These are phyloP conservation scores for Lampris megalopsis DNA, from an alignment of 2,113 vertebrate species.

Conservation along the genomic window DNA sequence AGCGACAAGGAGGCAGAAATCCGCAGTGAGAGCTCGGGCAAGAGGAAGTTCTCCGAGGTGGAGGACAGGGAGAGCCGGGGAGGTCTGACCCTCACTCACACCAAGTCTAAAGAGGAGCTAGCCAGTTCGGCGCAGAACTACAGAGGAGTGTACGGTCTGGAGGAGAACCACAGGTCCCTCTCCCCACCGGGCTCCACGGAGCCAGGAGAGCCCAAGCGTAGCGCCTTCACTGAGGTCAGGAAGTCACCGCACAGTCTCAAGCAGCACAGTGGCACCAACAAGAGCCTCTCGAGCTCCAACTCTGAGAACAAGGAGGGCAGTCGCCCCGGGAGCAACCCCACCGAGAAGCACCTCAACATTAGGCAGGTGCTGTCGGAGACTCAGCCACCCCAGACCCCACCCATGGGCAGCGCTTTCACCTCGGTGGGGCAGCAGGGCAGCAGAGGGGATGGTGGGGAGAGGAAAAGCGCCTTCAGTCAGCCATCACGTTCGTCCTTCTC, in stretches of 20 bases:
- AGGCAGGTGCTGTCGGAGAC: conserved; percentile 85
- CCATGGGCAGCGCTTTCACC: conserved; percentile 88
- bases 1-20: conserved; percentile 84
- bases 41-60: conserved; percentile 85
- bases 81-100: conserved; percentile 51
- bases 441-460: conserved; percentile 73
- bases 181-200: conserved; percentile 83
- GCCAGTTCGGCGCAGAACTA: conserved; percentile 91
- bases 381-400: conserved; percentile 79
- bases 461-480: conserved; percentile 96
- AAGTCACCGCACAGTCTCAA: conserved; percentile 84
- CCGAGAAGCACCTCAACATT: conserved; percentile 82
- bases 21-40: conserved; percentile 83
- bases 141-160: conserved; percentile 89
- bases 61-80: conserved; percentile 65
- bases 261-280: conserved; percentile 75
- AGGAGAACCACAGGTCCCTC: conserved; percentile 86
- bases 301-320: conserved; percentile 82
- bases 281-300: conserved; percentile 76
- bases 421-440: conserved; percentile 85
- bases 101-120: conserved; percentile 89
- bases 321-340: conserved; percentile 63
- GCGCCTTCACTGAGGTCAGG: conserved; percentile 96
- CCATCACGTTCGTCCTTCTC: conserved; percentile 88
- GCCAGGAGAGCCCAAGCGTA: conserved; percentile 87